Evolutionary conservation across 2,888 invertebrate species (phyloP), one percentile per base, ranked within the genome.

Genomic region (Graphium colonna): DNA sequence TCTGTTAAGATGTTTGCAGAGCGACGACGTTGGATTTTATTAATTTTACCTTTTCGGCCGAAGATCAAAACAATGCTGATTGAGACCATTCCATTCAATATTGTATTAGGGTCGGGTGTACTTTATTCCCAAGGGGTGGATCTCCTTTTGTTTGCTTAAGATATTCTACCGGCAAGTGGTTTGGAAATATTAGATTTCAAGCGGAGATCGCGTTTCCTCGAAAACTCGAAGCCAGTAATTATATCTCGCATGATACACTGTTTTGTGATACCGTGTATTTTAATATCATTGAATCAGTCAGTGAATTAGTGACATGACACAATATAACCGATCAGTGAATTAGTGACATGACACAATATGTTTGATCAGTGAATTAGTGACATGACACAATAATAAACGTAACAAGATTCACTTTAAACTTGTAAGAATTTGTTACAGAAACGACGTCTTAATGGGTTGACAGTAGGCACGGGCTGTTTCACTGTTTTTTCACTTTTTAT

Each of bases 21-120:
- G 58, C 51, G 33, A 42, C 58, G 51, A 51, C 52, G 42, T 49
- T 49, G 54, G 50, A 39, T 58, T 54, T 56, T 56, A 58, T 58
- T 58, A 58, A 58, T 58, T 58, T 58, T 54, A 54, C 54, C 54
- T 54, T 54, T 54, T 45, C 54, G 49, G 41, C 36, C 41, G 41
- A 50, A 54, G 54, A 54, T 54, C 54, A 54, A 54, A 54, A 54
- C 54, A 54, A 54, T 50, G 50, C 50, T 54, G 54, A 54, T 54
- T 54, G 54, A 45, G 54, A 45, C 45, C 54, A n/a, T 54, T 50
- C 50, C 36, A 54, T 54, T 54, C 54, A 50, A 54, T 54, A 54
- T 54, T 54, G 45, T 54, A 54, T 54, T 54, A 54, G 54, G 54
- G 54, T 45, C 54, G 54, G 54, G 39, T 15, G 50, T 45, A 41